A percentile compares a stretch with the other conserved stretches of the same genome.
These are phyloP conservation scores for Noctua comes DNA, from an alignment of 2,888 invertebrate genomes.

Conservation along the genomic window DNA sequence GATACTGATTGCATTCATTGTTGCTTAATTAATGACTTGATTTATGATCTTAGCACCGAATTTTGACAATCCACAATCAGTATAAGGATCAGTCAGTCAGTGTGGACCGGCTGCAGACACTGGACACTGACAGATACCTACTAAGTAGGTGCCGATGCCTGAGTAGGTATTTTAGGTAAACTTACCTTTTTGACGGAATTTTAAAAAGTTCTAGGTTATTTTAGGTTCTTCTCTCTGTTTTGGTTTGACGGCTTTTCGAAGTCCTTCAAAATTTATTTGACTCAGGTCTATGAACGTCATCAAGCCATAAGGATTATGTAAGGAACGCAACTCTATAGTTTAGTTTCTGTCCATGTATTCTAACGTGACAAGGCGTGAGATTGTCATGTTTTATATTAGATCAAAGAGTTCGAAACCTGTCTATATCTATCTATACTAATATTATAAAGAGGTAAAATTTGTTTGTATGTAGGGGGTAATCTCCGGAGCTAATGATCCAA, in stretches of 20 bases:
- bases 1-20: conserved; percentile 1
- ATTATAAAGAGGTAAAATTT: too few species aligned
- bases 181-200: not conserved
- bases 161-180: too few species aligned
- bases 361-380: not conserved
- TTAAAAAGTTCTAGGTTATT: not conserved
- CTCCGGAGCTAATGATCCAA: too few species aligned
- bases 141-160: too few species aligned
- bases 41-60: not conserved
- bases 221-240: not conserved
- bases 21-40: not conserved
- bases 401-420: not conserved
- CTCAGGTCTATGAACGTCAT: not conserved
- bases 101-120: not conserved
- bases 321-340: not conserved
- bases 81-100: not conserved
- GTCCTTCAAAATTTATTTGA: not conserved
- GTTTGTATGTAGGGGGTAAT: too few species aligned
- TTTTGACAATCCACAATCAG: not conserved
- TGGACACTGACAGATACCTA: not conserved
- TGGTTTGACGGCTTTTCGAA: not conserved
- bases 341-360: not conserved
- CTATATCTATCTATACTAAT: too few species aligned
- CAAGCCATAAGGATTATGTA: not conserved
- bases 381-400: not conserved